These are phyloP conservation scores for Gryllus longicercus DNA, from an alignment of 2,888 invertebrate species.

Conservation along the genomic window DNA sequence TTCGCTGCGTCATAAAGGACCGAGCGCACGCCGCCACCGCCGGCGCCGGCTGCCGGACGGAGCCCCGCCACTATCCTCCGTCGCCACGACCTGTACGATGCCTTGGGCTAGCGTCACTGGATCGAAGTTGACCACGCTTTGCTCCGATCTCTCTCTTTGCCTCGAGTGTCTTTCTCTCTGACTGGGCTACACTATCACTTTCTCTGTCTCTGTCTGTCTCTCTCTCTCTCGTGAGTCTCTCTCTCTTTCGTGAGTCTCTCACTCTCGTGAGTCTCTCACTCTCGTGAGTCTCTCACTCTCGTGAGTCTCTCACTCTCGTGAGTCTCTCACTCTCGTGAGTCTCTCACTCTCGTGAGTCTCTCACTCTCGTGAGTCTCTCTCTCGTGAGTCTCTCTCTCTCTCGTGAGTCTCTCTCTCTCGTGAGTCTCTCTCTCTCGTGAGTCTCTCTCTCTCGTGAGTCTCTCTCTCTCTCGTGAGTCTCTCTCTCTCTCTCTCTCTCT, in stretches of 20 bases:
- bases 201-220: conserved; percentile 34
- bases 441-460: too few relatives aligned
- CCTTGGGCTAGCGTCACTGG: background rate
- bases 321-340: conserved; percentile 33
- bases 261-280: too few relatives aligned
- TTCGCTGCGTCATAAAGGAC: background rate
- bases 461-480: too few relatives aligned
- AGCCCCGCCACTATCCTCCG: background rate
- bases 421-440: too few relatives aligned
- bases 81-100: background rate
- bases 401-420: conserved; percentile 28
- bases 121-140: background rate
- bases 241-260: too few relatives aligned
- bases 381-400: conserved; percentile 12
- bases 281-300: background rate
- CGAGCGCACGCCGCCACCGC: background rate
- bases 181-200: conserved; percentile 21
- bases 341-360: conserved; percentile 31
- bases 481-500: too few relatives aligned
- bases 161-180: background rate
- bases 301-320: background rate
- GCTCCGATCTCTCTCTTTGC: background rate
- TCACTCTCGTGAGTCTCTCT: conserved; percentile 26
- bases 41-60: background rate
- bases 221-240: conserved; percentile 32